Evolutionary conservation across 2,888 invertebrate species (phyloP).

Genomic region (Chrysotoxum bicinctum): DNA sequence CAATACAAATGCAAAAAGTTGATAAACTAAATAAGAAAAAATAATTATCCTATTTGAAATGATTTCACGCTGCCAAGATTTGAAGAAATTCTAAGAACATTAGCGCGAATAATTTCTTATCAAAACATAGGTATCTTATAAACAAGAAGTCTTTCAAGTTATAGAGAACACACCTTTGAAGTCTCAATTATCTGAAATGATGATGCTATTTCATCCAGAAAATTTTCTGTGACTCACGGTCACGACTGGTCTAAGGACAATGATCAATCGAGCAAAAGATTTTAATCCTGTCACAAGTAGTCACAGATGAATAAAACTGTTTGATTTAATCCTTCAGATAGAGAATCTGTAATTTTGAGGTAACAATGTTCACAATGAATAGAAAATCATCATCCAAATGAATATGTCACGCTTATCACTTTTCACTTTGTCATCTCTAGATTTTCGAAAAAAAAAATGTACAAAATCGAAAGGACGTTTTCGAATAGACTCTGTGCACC

Average conservation of each 20-base stretch:
- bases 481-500: slow-evolving; percentile 33
- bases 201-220: slow-evolving; percentile 24
- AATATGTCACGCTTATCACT: slow-evolving; percentile 81
- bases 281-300: slow-evolving; percentile 71
- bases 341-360: slow-evolving; percentile 11
- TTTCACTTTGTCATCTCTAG: slow-evolving; percentile 73
- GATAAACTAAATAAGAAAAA: not conserved
- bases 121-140: slow-evolving; percentile 46
- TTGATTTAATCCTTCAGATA: slow-evolving; percentile 41
- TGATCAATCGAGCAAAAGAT: slow-evolving; percentile 56
- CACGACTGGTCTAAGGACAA: slow-evolving; percentile 12
- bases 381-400: slow-evolving; percentile 77
- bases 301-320: slow-evolving; percentile 27
- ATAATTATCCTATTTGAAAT: slow-evolving; percentile 54
- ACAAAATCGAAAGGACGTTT: slow-evolving; percentile 4
- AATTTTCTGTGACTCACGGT: slow-evolving; percentile 8
- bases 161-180: not conserved
- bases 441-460: not conserved
- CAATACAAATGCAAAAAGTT: not conserved
- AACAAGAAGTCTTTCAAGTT: not conserved
- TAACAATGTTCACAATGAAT: slow-evolving; percentile 48
- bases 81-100: not conserved
- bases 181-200: slow-evolving; percentile 52
- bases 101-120: slow-evolving; percentile 55
- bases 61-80: slow-evolving; percentile 48